phyloP scores from a whole-genome alignment of 2,113 vertebrate species.

The Chascanopsetta lugubris region DNA sequence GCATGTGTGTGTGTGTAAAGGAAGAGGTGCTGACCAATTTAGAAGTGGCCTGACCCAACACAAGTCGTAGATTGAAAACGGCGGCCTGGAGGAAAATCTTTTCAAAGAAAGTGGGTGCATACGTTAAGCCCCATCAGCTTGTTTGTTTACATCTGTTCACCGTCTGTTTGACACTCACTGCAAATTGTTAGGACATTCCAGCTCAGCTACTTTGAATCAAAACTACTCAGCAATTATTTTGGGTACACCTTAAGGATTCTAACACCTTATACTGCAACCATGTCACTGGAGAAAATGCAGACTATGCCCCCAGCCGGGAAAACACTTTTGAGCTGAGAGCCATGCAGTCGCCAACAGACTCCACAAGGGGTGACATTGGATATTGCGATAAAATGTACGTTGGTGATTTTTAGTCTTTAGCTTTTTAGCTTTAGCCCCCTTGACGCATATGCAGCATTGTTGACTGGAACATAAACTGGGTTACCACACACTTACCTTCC shows the following conservation, averaged over 20 bases:
- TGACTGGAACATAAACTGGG: conserved; percentile 6
- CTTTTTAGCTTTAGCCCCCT: neutral
- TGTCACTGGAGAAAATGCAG: neutral
- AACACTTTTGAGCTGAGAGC: no score
- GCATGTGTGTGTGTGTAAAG: no score
- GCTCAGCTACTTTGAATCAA: neutral
- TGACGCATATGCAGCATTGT: conserved; percentile 45
- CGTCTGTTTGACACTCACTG: neutral
- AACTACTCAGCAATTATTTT: neutral
- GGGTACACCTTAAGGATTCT: conserved; percentile 11
- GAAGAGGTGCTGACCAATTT: no score
- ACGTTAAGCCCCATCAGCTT: neutral
- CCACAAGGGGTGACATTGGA: no score
- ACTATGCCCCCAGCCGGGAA: neutral
- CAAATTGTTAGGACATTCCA: neutral
- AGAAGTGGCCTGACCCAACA: neutral
- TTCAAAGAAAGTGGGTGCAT: neutral
- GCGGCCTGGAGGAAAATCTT: no score
- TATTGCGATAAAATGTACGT: conserved; percentile 1
- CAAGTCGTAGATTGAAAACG: neutral
- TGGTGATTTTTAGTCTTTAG: neutral
- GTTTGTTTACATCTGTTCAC: neutral
- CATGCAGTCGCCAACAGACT: neutral
- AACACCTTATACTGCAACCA: conserved; percentile 40
- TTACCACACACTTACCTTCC: conserved; percentile 31